Evolutionary conservation across 2,888 invertebrate species (phyloP).

Genomic region (Acanthacorydalis orientalis): DNA sequence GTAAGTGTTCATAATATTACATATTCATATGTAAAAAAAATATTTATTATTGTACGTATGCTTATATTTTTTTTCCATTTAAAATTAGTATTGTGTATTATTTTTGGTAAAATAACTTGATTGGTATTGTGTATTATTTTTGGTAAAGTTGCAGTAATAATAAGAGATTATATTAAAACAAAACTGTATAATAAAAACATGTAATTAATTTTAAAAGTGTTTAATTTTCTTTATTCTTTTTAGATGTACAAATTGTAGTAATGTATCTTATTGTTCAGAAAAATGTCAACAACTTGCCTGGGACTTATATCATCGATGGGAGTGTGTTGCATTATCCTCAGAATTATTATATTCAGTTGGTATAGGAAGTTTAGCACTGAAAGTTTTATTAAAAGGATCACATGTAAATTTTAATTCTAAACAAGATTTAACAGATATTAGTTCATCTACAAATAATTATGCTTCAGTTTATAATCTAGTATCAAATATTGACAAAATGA

Average conservation of each 20-base stretch:
- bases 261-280: constrained; percentile 49
- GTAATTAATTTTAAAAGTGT: no score
- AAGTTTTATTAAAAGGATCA: constrained; percentile 39
- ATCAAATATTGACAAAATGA: constrained; percentile 54
- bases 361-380: constrained; percentile 61
- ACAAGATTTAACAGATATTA: constrained; percentile 25
- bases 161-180: no score
- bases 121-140: no score
- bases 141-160: no score
- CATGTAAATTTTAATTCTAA: constrained; percentile 8
- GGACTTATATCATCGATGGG: constrained; percentile 45
- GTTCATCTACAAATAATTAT: constrained; percentile 29
- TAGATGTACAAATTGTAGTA: constrained; percentile 50
- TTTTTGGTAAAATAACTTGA: no score
- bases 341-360: constrained; percentile 53
- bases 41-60: no score
- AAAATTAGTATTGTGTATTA: no score
- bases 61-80: no score
- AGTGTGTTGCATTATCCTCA: constrained; percentile 48
- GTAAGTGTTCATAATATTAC: constrained; percentile 1
- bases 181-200: no score
- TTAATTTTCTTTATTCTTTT: constrained; percentile 10
- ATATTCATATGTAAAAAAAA: background rate
- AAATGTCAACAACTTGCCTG: constrained; percentile 40
- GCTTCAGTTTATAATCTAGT: constrained; percentile 52